Evolutionary conservation across 2,888 invertebrate species (phyloP), one percentile per base, ranked within the genome.

Genomic region (Clostera curtula): DNA sequence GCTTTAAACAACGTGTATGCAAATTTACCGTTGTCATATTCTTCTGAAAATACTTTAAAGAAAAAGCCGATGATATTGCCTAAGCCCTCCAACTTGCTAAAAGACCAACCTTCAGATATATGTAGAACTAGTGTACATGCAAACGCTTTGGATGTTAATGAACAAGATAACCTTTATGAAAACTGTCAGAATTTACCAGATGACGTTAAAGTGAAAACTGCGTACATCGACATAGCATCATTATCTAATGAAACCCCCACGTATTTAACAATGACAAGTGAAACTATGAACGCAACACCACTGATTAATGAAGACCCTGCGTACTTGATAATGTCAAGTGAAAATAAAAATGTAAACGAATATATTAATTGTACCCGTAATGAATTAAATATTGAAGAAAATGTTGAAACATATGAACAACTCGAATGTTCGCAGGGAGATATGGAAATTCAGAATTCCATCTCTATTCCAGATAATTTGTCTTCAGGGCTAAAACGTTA

Each of bases 161-260:
- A 27, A 3, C 13, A 19, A n/a, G 27, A 32, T 12, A 35, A 23
- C n/a, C 31, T 38, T 4, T 41, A 39, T 23, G 31, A 27, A 42
- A 50, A 51, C 27, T 27, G 19, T 19, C 25, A 13, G 9, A 72
- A 65, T 39, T 34, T 65, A 18, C 50, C 61, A 1, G 60, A 66
- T 36, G 65, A 70, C 29, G 45, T 53, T 27, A 69, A 67, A 43
- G 55, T 43, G 12, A 49, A 40, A 31, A 38, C 43, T 17, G 26
- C 28, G 24, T 14, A 20, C 19, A 27, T 19, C 4, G 19, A 11
- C 6, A 18, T n/a, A n/a, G n/a, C n/a, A n/a, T n/a, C n/a, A n/a
- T n/a, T n/a, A n/a, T n/a, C n/a, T n/a, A n/a, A n/a, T n/a, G n/a
- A 19, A 3, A 9, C 10, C 9, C 19, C 19, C 6, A 4, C 19